Conservation (phyloP, 2,888 invertebrate species). For the Crossocerus cetratus region DNA sequence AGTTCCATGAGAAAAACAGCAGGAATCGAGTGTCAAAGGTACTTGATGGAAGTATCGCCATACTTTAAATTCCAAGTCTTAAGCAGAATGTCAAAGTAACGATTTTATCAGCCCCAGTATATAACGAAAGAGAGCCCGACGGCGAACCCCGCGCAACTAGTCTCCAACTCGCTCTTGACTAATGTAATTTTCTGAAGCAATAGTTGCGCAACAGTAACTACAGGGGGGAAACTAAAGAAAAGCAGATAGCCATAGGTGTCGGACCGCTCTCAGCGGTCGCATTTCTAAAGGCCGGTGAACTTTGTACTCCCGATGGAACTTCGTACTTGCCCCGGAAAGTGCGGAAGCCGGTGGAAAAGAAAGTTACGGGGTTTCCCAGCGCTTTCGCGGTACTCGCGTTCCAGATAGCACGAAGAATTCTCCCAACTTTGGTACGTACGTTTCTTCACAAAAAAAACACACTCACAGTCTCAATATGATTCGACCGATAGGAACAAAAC, state of each 20-base stretch:
- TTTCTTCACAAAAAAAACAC: neutral
- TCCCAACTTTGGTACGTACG: slow-evolving; percentile 30
- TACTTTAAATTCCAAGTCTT: no score
- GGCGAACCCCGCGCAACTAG: no score
- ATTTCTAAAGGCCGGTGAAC: slow-evolving; percentile 31
- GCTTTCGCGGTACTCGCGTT: slow-evolving; percentile 35
- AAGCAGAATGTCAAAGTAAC: no score
- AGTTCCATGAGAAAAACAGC: neutral
- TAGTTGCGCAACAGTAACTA: neutral
- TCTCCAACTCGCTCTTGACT: no score
- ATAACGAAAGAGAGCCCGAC: no score
- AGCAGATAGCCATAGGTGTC: neutral
- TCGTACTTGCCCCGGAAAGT: slow-evolving; percentile 16
- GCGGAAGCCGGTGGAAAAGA: slow-evolving; percentile 23
- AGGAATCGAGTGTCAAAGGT: no score
- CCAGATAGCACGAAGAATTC: slow-evolving; percentile 45
- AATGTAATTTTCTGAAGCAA: neutral
- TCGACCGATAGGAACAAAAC: no score
- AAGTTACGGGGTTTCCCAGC: slow-evolving; percentile 36
- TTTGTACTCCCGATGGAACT: slow-evolving; percentile 28
- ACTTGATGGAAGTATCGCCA: no score
- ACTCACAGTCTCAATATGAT: no score
- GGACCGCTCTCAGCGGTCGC: neutral
- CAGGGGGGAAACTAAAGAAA: neutral
- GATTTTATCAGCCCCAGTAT: no score